Evolutionary conservation across 2,113 vertebrate genomes (phyloP).

Genomic region (Cavia aperea): DNA sequence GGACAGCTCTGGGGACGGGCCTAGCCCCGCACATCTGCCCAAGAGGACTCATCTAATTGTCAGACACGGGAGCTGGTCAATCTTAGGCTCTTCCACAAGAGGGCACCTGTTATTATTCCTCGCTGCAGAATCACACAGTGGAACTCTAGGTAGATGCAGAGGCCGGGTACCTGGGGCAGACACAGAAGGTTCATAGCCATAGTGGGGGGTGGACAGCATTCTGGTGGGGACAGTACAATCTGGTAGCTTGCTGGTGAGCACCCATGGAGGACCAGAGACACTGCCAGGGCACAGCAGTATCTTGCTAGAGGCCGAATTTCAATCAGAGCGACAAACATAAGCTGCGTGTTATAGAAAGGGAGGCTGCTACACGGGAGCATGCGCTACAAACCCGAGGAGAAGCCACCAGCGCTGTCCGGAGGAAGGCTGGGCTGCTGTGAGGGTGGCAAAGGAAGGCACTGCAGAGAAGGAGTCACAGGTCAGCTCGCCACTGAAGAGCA

Average conservation of each 20-base stretch:
- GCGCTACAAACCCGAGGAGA: background rate
- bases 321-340: background rate
- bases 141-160: background rate
- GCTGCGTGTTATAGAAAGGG: no score
- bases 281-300: accelerated
- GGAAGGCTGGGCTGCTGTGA: background rate
- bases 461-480: background rate
- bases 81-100: conserved; percentile 1
- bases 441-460: background rate
- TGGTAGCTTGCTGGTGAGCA: background rate
- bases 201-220: accelerated
- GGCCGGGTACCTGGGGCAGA: background rate
- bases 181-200: background rate
- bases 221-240: background rate
- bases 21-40: background rate
- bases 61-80: background rate
- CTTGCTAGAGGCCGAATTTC: background rate
- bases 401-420: background rate
- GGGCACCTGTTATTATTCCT: background rate
- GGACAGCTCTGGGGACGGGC: accelerated
- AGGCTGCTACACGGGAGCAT: accelerated
- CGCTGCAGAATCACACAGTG: background rate
- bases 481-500: background rate
- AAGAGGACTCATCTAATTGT: background rate
- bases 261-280: accelerated